Evolutionary conservation across 2,113 vertebrate species (phyloP).

Genomic region (Lepus timidus): DNA sequence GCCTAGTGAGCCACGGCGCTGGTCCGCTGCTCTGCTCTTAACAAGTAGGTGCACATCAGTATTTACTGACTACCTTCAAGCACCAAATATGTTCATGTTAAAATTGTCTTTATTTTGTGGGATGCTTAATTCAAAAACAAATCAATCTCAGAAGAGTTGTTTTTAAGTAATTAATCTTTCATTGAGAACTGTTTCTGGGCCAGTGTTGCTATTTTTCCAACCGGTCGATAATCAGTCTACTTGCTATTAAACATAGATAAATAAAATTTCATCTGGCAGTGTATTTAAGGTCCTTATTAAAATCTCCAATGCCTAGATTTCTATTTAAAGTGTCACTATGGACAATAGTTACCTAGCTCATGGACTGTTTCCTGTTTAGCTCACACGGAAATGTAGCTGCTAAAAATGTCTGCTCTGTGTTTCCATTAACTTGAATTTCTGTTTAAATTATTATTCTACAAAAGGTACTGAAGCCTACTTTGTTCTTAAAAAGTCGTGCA

Average conservation of each 20-base stretch:
- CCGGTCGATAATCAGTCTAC: constrained; percentile 26
- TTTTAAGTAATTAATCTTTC: constrained; percentile 77
- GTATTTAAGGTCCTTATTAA: constrained; percentile 53
- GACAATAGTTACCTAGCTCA: background rate
- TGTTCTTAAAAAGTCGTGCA: constrained; percentile 68
- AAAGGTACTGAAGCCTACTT: constrained; percentile 51
- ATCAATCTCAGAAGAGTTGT: constrained; percentile 64
- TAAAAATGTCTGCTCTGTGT: constrained; percentile 30
- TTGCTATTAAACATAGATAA: constrained; percentile 5
- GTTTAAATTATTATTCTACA: constrained; percentile 66
- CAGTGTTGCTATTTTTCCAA: constrained; percentile 56
- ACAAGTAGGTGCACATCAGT: background rate
- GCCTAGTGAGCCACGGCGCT: too few relatives aligned
- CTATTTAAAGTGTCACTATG: constrained; percentile 8
- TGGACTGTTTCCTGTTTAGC: constrained; percentile 38
- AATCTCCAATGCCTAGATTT: constrained; percentile 13
- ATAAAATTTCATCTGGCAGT: constrained; percentile 37
- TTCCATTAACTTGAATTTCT: constrained; percentile 48
- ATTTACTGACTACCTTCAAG: background rate
- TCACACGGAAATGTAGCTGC: background rate
- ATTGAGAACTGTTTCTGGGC: constrained; percentile 51
- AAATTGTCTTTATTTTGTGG: constrained; percentile 69
- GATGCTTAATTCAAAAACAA: constrained; percentile 62
- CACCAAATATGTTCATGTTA: constrained; percentile 22
- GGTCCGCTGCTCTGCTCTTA: constrained; percentile 1